Conservation (phyloP, 2,797 vertebrate species). For the Gallirallus australis region DNA sequence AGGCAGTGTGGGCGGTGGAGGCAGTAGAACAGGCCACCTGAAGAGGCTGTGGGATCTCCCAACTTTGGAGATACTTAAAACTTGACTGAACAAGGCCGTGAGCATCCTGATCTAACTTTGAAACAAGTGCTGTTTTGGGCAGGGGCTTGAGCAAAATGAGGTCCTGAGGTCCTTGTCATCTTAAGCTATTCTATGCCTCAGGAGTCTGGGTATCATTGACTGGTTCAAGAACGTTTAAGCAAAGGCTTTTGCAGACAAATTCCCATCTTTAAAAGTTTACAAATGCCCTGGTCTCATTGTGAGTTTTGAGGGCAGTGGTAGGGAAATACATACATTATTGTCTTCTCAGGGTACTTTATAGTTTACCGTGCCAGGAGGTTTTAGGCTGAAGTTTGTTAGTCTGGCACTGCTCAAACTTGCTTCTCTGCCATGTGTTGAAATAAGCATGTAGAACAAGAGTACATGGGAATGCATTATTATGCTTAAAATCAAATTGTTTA, state of each 20-base stretch:
- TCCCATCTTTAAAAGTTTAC: not conserved
- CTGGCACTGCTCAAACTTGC: not conserved
- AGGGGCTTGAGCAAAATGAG: rapidly evolving
- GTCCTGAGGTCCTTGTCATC: not conserved
- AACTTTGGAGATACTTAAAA: not conserved
- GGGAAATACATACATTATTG: not conserved
- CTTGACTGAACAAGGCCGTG: not conserved
- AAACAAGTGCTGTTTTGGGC: not conserved
- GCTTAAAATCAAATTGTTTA: not conserved
- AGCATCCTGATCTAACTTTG: not conserved
- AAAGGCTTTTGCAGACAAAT: not conserved
- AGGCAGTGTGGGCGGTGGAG: not conserved
- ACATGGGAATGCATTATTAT: not conserved
- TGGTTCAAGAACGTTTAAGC: not conserved
- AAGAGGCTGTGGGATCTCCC: not conserved
- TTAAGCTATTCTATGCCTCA: rapidly evolving
- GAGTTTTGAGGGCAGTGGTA: not conserved
- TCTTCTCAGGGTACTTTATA: not conserved
- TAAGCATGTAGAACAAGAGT: not conserved
- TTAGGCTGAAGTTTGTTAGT: not conserved
- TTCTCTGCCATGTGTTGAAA: not conserved
- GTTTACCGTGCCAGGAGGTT: not conserved
- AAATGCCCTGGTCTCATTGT: not conserved
- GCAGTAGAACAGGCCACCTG: not conserved
- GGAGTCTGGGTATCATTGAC: not conserved